phyloP scores from a whole-genome alignment of 2,113 vertebrate genomes.

The Spizaetus ornatus region DNA sequence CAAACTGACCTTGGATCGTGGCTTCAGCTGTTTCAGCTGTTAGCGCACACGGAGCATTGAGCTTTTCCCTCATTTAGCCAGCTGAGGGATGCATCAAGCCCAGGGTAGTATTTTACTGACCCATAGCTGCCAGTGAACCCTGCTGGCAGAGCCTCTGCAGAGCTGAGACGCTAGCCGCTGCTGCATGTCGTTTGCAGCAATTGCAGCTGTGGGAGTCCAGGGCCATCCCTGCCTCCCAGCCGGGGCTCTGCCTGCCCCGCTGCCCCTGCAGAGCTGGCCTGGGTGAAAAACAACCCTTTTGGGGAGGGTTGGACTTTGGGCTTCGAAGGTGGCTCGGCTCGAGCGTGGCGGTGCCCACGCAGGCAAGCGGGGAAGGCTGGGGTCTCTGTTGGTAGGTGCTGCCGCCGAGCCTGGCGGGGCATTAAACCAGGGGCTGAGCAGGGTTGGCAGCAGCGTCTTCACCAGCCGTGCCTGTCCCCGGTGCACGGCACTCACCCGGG shows the following conservation, averaged over 20 bases:
- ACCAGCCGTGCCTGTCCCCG: fast-evolving
- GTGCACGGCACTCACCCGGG: fast-evolving
- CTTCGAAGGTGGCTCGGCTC: not conserved
- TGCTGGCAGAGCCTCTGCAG: not conserved
- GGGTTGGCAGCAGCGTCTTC: not conserved
- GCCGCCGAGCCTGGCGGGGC: not conserved
- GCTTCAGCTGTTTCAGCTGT: not conserved
- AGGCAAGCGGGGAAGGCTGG: not conserved
- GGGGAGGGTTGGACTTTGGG: not conserved
- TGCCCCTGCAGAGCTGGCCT: not conserved
- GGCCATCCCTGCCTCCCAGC: not conserved
- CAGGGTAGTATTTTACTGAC: not conserved
- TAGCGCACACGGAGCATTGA: not conserved
- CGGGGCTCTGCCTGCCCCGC: not conserved
- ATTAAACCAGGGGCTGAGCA: not conserved
- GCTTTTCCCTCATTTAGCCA: not conserved
- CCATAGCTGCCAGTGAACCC: not conserved
- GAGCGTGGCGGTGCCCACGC: fast-evolving
- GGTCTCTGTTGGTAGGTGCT: not conserved
- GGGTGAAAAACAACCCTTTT: not conserved
- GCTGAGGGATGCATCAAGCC: not conserved
- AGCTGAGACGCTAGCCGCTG: not conserved
- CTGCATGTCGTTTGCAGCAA: not conserved
- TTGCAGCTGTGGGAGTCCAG: not conserved
- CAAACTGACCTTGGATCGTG: not conserved